Conservation (phyloP, 92 coral and sea anemone species). For the Porites cylindrica region DNA sequence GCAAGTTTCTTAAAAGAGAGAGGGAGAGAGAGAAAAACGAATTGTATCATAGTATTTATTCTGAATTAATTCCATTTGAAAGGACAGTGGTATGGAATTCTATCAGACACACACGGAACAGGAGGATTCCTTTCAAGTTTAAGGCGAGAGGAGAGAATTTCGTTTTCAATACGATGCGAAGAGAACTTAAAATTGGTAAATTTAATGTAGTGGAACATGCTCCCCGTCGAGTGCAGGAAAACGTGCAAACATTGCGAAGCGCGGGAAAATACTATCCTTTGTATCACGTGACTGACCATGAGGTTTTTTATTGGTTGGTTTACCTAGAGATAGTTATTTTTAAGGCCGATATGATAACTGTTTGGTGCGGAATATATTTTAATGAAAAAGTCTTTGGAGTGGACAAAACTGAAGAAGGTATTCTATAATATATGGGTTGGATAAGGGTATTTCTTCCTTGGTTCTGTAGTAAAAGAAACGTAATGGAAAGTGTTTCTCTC, state of each 20-base stretch:
- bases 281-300: no score
- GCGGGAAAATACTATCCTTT: background rate
- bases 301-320: no score
- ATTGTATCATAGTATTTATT: background rate
- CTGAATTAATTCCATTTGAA: background rate
- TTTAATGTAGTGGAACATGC: background rate
- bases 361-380: no score
- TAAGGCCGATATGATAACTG: no score
- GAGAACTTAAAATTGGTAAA: background rate
- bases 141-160: background rate
- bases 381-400: no score
- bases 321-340: no score
- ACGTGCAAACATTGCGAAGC: background rate
- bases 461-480: no score
- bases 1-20: slow-evolving; percentile 24
- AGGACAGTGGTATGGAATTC: background rate
- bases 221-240: background rate
- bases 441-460: no score
- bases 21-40: background rate
- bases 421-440: no score
- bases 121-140: background rate
- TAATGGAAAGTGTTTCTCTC: no score
- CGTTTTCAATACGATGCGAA: background rate
- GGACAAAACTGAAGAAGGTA: no score
- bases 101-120: background rate